A percentile compares a stretch with the other conserved stretches of the same genome.
Evolutionary conservation across 2,888 invertebrate genomes (phyloP).

Genomic region (Acleris holmiana): DNA sequence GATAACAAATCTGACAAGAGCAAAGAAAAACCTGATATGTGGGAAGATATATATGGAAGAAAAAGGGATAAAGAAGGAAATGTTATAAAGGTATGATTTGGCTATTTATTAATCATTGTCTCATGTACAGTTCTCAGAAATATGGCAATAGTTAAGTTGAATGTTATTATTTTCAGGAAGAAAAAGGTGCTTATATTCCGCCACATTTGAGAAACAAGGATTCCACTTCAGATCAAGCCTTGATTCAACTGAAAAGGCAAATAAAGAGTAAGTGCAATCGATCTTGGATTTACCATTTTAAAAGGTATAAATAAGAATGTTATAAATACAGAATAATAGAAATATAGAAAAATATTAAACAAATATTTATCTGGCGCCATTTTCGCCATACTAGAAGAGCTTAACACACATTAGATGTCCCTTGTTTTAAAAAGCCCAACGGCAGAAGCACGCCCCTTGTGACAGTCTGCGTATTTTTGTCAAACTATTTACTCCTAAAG

Average conservation of each 20-base stretch:
- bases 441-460: no score
- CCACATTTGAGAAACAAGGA: slow-evolving; percentile 89
- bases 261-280: slow-evolving; percentile 88
- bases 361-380: no score
- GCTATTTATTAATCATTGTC: neutral
- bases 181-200: slow-evolving; percentile 89
- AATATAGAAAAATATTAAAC: no score
- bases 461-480: no score
- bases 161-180: slow-evolving; percentile 58
- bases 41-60: slow-evolving; percentile 98
- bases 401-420: no score
- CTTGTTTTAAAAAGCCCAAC: no score
- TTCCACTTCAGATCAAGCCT: slow-evolving; percentile 82
- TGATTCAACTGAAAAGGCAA: slow-evolving; percentile 89
- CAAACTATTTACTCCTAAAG: no score
- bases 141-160: neutral
- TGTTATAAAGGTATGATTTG: slow-evolving; percentile 84
- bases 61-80: slow-evolving; percentile 92
- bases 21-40: slow-evolving; percentile 73
- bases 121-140: neutral
- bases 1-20: slow-evolving; percentile 45
- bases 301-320: no score
- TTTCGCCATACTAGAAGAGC: no score
- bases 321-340: no score
- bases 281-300: no score